Base-by-base conservation (phyloP, 1,140 invertebrate species). In the Hyposmocoma kahamanoa region DNA sequence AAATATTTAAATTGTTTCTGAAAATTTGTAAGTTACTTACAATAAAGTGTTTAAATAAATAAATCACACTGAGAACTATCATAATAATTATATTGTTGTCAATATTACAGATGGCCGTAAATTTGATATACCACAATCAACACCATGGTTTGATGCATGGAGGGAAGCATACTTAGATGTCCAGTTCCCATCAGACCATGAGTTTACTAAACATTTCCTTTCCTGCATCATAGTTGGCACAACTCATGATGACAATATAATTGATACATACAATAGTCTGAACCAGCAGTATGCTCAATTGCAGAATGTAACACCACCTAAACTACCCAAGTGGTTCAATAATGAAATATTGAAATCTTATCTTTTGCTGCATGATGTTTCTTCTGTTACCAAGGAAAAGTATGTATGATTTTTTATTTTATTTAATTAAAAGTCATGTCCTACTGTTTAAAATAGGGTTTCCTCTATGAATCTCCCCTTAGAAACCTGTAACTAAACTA, bases 101-200 rank as follows among this genome's bases (percentile, higher is more conserved):
- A 63, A 47, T 49, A 75, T 88, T 87, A 47, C 64, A 86, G 75
- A 84, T 59, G 62, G 75, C 42, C 65, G 86, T 67, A 79, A 88
- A 47, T 69, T 93, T 34, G 89, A 92, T 59, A 86, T 95, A 47
- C 94, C 94, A 59, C 88, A 89, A 18, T 88, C 91, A 2, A 93
- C 95, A 22, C 94, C 96, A n/a, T 99, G 97, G 97, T 98, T 95
- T 88, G 96, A 98, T 76, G 89, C 92, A n/a, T 99, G 96, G 95
- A 89, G 96, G 68, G 95, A 97, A 67, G 94, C 92, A 20, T 98
- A 98, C 84, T 88, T 98, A 15, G 92, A 93, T 68, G 92, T 97
- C 1, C 92, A 96, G 73, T 96, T 93, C 72, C 94, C 95, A 28
- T 95, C 95, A 11, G 96, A 98, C 70, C 96, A 98, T 88, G 97